Conservation (phyloP, 2,797 vertebrate genomes). For the Chelon auratus region DNA sequence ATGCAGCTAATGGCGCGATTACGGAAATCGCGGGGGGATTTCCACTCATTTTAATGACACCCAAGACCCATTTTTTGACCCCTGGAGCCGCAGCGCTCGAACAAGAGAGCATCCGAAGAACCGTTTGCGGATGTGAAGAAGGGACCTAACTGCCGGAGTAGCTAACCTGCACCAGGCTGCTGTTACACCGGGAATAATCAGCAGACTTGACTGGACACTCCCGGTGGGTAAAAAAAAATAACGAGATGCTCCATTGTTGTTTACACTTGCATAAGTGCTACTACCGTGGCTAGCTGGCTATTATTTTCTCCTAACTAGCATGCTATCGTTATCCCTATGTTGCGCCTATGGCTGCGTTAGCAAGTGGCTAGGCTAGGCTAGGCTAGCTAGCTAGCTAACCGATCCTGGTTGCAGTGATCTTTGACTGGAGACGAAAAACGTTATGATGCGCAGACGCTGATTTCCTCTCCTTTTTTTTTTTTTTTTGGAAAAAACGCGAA, state of each 20-base stretch:
- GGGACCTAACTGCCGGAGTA: constrained; percentile 24
- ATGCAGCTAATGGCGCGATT: constrained; percentile 4
- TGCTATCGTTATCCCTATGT: constrained; percentile 35
- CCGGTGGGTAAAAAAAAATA: constrained; percentile 45
- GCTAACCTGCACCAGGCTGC: constrained; percentile 14
- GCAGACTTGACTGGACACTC: neutral
- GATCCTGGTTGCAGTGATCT: constrained; percentile 52
- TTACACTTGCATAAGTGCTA: constrained; percentile 2
- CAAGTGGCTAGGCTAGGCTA: constrained; percentile 55
- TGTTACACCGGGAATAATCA: neutral
- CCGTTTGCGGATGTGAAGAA: constrained; percentile 57
- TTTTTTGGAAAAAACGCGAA: constrained; percentile 35
- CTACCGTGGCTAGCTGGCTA: neutral
- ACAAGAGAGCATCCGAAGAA: constrained; percentile 57
- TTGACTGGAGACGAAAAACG: constrained; percentile 51
- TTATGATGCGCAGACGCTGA: constrained; percentile 61
- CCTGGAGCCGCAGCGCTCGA: constrained; percentile 48
- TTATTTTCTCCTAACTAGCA: constrained; percentile 37
- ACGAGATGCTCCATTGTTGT: neutral
- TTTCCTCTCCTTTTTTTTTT: constrained; percentile 19
- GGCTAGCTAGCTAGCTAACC: constrained; percentile 38
- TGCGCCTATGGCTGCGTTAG: constrained; percentile 38
- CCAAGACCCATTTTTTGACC: constrained; percentile 15
- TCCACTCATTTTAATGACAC: constrained; percentile 28
- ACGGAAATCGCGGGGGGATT: constrained; percentile 10